phyloP scores from a whole-genome alignment of 2,888 invertebrate species.

The Carpatolechia fugitivella region DNA sequence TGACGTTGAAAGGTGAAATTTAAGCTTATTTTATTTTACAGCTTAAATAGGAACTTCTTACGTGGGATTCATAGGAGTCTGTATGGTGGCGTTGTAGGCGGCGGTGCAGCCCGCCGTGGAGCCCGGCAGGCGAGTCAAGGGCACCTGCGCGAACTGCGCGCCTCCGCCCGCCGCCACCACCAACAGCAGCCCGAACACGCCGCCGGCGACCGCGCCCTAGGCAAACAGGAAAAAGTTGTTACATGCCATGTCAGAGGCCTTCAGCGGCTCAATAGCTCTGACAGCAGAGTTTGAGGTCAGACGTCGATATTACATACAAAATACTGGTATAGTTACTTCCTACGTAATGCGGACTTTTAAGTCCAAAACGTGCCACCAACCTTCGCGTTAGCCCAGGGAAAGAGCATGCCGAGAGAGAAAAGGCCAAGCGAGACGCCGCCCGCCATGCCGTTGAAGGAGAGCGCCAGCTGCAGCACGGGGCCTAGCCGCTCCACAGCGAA shows the following conservation, averaged over 20 bases:
- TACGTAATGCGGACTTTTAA: no score
- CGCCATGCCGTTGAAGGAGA: conserved; percentile 93
- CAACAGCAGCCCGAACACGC: conserved; percentile 77
- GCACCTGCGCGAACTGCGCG: conserved; percentile 79
- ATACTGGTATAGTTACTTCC: no score
- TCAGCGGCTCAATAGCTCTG: background rate
- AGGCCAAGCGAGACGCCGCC: conserved; percentile 93
- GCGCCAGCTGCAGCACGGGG: conserved; percentile 91
- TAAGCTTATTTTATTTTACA: no score
- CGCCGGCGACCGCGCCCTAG: conserved; percentile 83
- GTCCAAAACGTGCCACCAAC: conserved; percentile 67
- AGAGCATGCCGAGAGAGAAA: conserved; percentile 92
- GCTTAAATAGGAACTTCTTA: no score
- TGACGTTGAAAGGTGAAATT: no score
- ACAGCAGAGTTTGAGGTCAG: background rate
- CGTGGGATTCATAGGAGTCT: conserved; percentile 38
- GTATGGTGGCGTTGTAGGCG: conserved; percentile 49
- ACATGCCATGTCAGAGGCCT: background rate
- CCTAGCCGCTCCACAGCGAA: conserved; percentile 93
- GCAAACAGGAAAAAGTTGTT: background rate
- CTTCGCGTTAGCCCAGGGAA: conserved; percentile 91
- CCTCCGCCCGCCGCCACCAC: conserved; percentile 84
- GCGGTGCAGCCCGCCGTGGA: conserved; percentile 77
- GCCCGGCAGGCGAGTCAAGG: conserved; percentile 60
- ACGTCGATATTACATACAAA: background rate